phyloP scores from a whole-genome alignment of 1,140 invertebrate species.

The Zaprionus lachaisei region DNA sequence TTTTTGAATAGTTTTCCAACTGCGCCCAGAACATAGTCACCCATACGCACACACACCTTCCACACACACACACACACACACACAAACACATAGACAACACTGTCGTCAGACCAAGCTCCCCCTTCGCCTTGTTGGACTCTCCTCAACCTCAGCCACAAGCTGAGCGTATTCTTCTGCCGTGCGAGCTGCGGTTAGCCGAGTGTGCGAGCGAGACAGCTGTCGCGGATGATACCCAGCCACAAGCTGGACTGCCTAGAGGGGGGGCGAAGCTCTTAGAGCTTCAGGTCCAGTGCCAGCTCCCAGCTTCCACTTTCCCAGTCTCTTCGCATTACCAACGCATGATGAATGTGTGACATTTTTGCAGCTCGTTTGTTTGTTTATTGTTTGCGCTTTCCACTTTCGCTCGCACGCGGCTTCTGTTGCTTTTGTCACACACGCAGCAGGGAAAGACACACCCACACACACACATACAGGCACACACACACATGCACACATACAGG shows the following conservation, averaged over 20 bases:
- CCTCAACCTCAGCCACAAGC: not conserved
- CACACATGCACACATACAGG: not conserved
- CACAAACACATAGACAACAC: not conserved
- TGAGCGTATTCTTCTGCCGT: not conserved
- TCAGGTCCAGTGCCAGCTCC: not conserved
- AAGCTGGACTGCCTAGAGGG: not conserved
- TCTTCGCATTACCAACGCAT: conserved; percentile 53
- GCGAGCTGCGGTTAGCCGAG: conserved; percentile 28
- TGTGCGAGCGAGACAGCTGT: conserved; percentile 7
- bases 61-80: not conserved
- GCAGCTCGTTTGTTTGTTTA: conserved; percentile 77
- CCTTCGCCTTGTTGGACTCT: not conserved
- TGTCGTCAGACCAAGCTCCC: not conserved
- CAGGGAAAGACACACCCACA: not conserved
- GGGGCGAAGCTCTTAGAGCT: not conserved
- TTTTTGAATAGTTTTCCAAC: conserved; percentile 67
- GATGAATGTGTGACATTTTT: conserved; percentile 79
- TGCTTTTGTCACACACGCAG: conserved; percentile 9
- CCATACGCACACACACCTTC: not conserved
- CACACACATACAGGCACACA: not conserved
- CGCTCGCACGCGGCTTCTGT: conserved; percentile 6
- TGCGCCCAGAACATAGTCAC: conserved; percentile 14
- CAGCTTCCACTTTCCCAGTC: not conserved
- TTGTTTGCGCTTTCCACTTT: conserved; percentile 54
- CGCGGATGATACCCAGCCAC: not conserved